Conservation (phyloP, 1,140 invertebrate species). For the Drosophila paulistorum region DNA sequence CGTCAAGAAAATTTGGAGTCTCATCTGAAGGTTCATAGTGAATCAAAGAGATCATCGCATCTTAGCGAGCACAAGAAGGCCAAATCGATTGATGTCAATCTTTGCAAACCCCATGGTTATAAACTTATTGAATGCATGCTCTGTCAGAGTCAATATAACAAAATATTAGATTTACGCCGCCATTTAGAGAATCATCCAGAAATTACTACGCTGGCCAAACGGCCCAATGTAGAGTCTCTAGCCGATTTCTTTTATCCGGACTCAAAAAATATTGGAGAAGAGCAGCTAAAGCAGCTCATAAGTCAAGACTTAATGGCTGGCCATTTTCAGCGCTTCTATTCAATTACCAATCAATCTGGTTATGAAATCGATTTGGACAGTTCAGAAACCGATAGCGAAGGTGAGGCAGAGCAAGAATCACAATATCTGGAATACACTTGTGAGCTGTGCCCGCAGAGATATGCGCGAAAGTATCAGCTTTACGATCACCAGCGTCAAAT, state of each 20-base stretch:
- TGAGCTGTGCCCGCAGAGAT: conserved; percentile 83
- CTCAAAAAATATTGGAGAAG: conserved; percentile 55
- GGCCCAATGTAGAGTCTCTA: conserved; percentile 43
- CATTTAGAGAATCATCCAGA: conserved; percentile 65
- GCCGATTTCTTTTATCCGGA: conserved; percentile 69
- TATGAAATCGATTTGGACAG: conserved; percentile 72
- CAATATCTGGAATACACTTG: conserved; percentile 69
- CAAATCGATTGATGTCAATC: conserved; percentile 63
- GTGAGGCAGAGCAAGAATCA: conserved; percentile 16
- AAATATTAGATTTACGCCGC: conserved; percentile 57
- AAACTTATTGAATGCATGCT: conserved; percentile 75
- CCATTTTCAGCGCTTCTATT: conserved; percentile 67
- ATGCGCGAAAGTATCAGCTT: conserved; percentile 78
- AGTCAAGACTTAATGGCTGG: conserved; percentile 54
- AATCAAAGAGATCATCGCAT: conserved; percentile 64
- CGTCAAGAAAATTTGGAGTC: conserved; percentile 53
- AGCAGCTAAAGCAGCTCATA: conserved; percentile 52
- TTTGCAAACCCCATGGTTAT: conserved; percentile 70
- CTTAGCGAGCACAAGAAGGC: conserved; percentile 65
- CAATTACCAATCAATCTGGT: conserved; percentile 70
- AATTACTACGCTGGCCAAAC: conserved; percentile 37
- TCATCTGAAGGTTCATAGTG: conserved; percentile 60
- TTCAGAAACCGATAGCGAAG: conserved; percentile 66
- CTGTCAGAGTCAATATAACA: conserved; percentile 68
- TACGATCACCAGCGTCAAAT: conserved; percentile 65